Percentiles rank a stretch among this genome's conserved stretches.
Evolutionary conservation across 2,113 vertebrate genomes (phyloP).

Genomic region (Chauna torquata): DNA sequence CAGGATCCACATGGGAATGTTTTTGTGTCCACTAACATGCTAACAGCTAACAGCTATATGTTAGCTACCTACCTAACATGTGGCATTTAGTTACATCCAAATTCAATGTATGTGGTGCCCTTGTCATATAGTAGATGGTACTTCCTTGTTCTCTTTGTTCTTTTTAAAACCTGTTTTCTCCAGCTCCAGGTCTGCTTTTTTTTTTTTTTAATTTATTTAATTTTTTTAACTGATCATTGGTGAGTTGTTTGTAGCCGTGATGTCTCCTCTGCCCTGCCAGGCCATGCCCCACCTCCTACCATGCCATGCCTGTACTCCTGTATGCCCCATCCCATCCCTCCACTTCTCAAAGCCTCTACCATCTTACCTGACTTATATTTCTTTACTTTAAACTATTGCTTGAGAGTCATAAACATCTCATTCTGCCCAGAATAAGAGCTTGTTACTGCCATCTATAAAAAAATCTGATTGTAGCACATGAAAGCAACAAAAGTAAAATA

Average conservation of each 20-base stretch:
- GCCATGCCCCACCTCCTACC: background rate
- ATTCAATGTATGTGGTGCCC: background rate
- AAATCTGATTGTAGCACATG: background rate
- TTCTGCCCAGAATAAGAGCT: background rate
- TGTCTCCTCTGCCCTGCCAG: background rate
- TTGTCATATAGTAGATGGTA: background rate
- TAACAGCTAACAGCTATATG: background rate
- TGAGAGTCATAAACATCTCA: background rate
- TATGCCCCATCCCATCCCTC: background rate
- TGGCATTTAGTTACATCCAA: background rate
- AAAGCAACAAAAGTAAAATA: background rate
- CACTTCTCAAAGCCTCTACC: background rate
- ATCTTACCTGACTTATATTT: background rate
- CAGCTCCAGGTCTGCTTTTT: background rate
- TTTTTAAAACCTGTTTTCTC: background rate
- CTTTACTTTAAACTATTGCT: background rate
- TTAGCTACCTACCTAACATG: background rate
- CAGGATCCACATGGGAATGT: background rate
- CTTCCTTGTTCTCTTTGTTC: background rate
- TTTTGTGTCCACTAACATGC: background rate
- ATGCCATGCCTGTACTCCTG: background rate
- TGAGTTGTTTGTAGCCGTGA: background rate
- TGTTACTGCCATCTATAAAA: background rate
- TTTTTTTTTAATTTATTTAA: background rate
- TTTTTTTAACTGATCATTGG: background rate